These are phyloP conservation scores for Dipodomys ordii DNA, from an alignment of 2,113 vertebrate species.

Conservation along the genomic window DNA sequence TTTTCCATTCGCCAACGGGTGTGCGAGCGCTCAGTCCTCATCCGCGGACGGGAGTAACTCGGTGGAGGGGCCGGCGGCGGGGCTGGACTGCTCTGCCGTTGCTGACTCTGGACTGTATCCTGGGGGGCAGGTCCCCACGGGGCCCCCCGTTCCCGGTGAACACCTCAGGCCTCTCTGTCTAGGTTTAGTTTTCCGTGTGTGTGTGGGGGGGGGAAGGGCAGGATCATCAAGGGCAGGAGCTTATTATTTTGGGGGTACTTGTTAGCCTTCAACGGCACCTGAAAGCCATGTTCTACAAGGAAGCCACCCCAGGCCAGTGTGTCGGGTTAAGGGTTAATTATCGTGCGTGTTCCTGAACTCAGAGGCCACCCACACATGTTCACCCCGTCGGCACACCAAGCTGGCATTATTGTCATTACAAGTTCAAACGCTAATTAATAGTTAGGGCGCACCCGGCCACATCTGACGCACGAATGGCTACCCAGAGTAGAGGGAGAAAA, in stretches of 20 bases:
- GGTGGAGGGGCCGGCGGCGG: neutral
- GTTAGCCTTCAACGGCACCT: neutral
- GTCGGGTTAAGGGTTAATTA: slow-evolving; percentile 69
- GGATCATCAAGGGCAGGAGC: neutral
- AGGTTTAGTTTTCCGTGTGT: slow-evolving; percentile 23
- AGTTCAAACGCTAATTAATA: slow-evolving; percentile 82
- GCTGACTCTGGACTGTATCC: too few relatives aligned
- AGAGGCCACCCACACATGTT: slow-evolving; percentile 44
- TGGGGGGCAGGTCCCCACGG: too few relatives aligned
- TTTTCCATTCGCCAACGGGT: slow-evolving; percentile 69
- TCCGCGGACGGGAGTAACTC: slow-evolving; percentile 65
- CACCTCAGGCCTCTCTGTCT: too few relatives aligned
- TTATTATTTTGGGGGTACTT: neutral
- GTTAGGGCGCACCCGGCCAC: slow-evolving; percentile 82
- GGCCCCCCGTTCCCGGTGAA: too few relatives aligned
- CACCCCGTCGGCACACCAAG: slow-evolving; percentile 29
- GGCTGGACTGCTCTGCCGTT: too few relatives aligned
- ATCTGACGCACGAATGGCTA: slow-evolving; percentile 88
- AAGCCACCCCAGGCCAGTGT: neutral
- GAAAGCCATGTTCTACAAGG: neutral
- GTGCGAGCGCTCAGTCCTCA: slow-evolving; percentile 60
- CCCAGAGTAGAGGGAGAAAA: slow-evolving; percentile 87
- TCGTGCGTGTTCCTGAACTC: neutral
- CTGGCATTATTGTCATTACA: slow-evolving; percentile 34
- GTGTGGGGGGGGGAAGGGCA: neutral